These are phyloP conservation scores for Pelecanus crispus DNA, from an alignment of 2,113 vertebrate genomes.

Conservation along the genomic window DNA sequence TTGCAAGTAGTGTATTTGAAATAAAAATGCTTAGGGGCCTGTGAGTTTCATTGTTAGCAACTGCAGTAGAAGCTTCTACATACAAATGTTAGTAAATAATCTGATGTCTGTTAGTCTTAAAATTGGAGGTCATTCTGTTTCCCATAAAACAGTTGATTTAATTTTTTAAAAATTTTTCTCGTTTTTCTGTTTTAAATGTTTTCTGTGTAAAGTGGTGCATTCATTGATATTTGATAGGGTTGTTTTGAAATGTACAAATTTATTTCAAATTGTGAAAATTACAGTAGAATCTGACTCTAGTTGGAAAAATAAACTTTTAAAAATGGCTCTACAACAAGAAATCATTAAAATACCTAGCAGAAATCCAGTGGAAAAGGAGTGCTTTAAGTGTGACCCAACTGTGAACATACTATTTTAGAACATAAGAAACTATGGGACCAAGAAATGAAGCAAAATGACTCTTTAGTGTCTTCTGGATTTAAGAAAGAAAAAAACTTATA, in stretches of 20 bases:
- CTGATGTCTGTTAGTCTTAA: background rate
- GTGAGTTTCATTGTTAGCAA: background rate
- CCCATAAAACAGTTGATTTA: background rate
- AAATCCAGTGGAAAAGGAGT: background rate
- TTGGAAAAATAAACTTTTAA: background rate
- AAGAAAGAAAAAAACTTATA: background rate
- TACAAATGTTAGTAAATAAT: background rate
- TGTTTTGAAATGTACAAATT: background rate
- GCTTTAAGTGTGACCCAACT: background rate
- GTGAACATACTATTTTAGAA: background rate
- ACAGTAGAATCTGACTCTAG: background rate
- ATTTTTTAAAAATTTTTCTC: background rate
- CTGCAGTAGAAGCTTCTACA: background rate
- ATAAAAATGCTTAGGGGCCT: no score
- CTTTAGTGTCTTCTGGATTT: background rate
- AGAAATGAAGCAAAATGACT: background rate
- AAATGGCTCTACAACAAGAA: background rate
- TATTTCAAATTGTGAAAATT: background rate
- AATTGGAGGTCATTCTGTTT: background rate
- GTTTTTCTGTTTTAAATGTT: background rate
- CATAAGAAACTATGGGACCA: background rate
- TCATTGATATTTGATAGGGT: background rate
- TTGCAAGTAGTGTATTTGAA: background rate
- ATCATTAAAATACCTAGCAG: background rate
- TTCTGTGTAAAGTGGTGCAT: rapidly evolving